phyloP scores from a whole-genome alignment of 2,888 invertebrate genomes.

The Yponomeuta cagnagella region DNA sequence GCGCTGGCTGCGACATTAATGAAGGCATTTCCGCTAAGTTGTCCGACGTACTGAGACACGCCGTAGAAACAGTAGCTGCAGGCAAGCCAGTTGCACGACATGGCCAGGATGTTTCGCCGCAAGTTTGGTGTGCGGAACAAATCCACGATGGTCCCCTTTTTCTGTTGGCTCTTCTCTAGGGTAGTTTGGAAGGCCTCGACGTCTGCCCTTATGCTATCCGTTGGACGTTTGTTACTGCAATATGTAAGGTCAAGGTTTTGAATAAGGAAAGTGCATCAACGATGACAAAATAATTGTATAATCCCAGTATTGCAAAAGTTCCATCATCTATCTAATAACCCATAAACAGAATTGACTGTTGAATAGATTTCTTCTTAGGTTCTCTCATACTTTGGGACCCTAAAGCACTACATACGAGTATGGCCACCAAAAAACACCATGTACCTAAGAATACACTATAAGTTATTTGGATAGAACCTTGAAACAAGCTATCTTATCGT shows the following conservation, averaged over 20 bases:
- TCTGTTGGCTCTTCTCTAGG: conserved; percentile 30
- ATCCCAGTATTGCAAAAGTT: no score
- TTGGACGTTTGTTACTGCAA: conserved; percentile 42
- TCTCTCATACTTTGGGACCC: no score
- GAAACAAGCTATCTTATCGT: no score
- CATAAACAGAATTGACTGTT: no score
- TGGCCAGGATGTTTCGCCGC: conserved; percentile 80
- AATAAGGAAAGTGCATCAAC: no score
- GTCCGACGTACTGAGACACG: conserved; percentile 87
- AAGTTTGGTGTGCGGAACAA: conserved; percentile 81
- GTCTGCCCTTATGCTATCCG: conserved; percentile 50
- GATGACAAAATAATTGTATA: no score
- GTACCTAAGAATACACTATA: no score
- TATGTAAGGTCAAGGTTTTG: conserved; percentile 27
- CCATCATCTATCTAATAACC: no score
- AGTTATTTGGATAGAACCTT: no score
- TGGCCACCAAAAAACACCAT: no score
- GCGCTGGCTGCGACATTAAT: conserved; percentile 88
- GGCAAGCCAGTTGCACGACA: conserved; percentile 86
- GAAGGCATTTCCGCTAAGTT: conserved; percentile 85
- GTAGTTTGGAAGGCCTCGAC: conserved; percentile 42
- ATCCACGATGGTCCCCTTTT: conserved; percentile 72
- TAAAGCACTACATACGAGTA: no score
- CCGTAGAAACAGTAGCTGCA: conserved; percentile 88
- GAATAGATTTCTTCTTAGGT: no score